Base-by-base conservation (phyloP, 2,888 invertebrate genomes). In the Ormyrus pomaceus region DNA sequence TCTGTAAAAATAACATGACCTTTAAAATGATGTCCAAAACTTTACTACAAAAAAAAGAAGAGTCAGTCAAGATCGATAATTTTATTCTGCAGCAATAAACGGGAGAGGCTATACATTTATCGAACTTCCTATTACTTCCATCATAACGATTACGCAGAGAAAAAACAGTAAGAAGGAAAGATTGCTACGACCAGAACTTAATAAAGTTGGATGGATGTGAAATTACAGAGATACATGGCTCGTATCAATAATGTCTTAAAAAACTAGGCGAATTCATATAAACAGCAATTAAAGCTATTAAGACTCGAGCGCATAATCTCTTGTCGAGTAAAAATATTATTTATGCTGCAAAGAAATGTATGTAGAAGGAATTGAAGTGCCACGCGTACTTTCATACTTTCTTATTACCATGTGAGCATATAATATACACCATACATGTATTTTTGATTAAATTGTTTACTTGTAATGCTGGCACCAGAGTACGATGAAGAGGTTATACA, bases 361-460 rank as follows among this genome's bases (percentile, higher is more conserved):
- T 34, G 34, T 65, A 51, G 58, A 64, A 62, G 34, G 46, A 34
- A 50, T 11, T 53, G 50, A n/a, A 55, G n/a, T n/a, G 9, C 68
- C 6, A n/a, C 45, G 61, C 55, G 11, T 10, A 69, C 13, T 58
- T 71, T 77, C 59, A 50, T 59, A 77, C 59, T 62, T 46, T 71
- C 56, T 72, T 59, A 34, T 34, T 34, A 71, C 10, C 13, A 59
- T 58, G 71, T 77, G 13, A 11, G 51, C 53, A 13, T 77, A 53
- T 53, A 72, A 65, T 71, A 50, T 9, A 77, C 64, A 77, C 59
- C 10, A 71, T 77, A 34, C 34, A 34, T 34, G 34, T 34, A 77
- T 77, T 71, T 77, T 77, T 66, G 55, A 77, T 77, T 77, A 45
- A 58, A 64, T 9, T 46, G 46, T 62, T 65, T 65, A 64, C 56